Conservation (phyloP, 2,797 vertebrate genomes). For the Phyllotis vaccarum region DNA sequence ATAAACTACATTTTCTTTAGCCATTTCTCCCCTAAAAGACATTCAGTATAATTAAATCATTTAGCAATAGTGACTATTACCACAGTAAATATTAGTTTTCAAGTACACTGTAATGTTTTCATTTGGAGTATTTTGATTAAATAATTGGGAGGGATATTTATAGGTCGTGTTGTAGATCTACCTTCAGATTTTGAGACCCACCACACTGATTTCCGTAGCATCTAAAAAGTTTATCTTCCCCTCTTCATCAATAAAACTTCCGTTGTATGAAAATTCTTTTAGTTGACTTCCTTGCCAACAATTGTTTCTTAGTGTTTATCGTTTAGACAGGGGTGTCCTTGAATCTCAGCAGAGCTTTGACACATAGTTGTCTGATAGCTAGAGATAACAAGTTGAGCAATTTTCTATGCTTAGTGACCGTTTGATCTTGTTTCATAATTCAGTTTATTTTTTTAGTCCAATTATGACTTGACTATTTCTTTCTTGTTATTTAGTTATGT, state of each 20-base stretch:
- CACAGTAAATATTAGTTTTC: neutral
- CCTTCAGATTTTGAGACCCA: neutral
- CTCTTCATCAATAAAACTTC: too few species aligned
- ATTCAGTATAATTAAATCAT: neutral
- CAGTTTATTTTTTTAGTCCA: neutral
- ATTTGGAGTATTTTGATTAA: neutral
- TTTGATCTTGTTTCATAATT: neutral
- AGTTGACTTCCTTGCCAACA: neutral
- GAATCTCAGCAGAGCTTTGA: neutral
- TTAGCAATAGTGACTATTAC: neutral
- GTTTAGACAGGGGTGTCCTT: neutral
- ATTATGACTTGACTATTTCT: neutral
- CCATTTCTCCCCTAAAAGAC: neutral
- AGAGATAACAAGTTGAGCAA: neutral
- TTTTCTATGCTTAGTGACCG: neutral
- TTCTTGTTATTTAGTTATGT: neutral
- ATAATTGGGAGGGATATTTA: neutral
- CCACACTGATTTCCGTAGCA: neutral
- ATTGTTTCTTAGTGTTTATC: neutral
- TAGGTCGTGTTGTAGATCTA: too few species aligned
- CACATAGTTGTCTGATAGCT: neutral
- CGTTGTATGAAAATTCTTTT: neutral
- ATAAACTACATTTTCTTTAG: neutral
- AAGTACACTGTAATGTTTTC: too few species aligned
- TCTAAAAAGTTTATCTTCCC: neutral